Evolutionary conservation across 2,797 vertebrate species (phyloP).

Genomic region (Pseudochirops cupreus): DNA sequence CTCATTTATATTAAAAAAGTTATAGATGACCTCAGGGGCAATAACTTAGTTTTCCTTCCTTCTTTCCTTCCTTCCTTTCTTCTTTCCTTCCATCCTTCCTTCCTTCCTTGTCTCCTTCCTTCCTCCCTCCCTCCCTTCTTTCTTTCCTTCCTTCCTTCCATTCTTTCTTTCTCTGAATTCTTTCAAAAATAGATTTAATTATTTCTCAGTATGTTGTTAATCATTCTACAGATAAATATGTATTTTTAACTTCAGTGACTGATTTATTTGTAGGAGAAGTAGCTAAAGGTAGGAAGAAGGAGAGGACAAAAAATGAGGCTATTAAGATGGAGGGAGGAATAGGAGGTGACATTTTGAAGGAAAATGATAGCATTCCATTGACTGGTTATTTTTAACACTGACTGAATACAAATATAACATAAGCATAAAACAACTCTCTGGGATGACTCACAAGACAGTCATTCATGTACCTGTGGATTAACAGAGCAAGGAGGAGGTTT

Average conservation of each 20-base stretch:
- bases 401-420: too few species aligned
- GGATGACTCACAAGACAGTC: too few species aligned
- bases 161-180: too few species aligned
- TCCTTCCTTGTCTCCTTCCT: neutral
- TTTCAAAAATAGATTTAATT: neutral
- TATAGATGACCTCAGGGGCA: too few species aligned
- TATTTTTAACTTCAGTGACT: neutral
- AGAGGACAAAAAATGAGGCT: neutral
- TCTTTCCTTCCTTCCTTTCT: too few species aligned
- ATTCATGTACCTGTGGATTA: too few species aligned
- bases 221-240: neutral
- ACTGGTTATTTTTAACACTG: neutral
- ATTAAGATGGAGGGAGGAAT: neutral
- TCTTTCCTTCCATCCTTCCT: neutral
- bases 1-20: too few species aligned
- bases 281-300: neutral
- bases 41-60: neutral
- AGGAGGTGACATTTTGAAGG: neutral
- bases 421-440: too few species aligned
- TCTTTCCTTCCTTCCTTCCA: neutral
- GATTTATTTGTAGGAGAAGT: neutral
- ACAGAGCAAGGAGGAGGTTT: too few species aligned
- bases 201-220: too few species aligned
- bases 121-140: neutral
- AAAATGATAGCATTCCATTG: neutral